These are phyloP conservation scores for Hydrocynus forskahlii DNA, from an alignment of 2,797 vertebrate species.

Conservation along the genomic window DNA sequence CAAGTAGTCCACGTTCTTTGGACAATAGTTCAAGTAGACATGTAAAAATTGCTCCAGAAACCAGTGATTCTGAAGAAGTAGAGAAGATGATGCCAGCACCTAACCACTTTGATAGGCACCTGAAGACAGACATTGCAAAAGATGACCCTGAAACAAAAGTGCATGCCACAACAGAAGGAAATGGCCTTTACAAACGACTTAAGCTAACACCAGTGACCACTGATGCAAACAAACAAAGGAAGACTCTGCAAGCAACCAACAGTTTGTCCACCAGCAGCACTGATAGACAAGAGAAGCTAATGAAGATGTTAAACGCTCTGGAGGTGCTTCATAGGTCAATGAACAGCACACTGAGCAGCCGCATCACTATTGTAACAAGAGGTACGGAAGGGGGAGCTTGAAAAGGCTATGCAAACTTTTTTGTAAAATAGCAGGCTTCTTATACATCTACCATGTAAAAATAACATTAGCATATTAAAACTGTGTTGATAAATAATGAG, in stretches of 20 bases:
- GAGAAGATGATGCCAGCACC: slow-evolving; percentile 8
- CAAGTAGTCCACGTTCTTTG: slow-evolving; percentile 23
- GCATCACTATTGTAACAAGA: slow-evolving; percentile 68
- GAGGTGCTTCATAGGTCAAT: slow-evolving; percentile 70
- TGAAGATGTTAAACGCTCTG: slow-evolving; percentile 74
- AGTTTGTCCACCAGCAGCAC: background rate
- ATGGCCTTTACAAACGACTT: background rate
- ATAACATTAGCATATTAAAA: background rate
- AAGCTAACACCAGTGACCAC: background rate
- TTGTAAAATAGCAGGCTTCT: no score
- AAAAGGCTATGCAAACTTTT: no score
- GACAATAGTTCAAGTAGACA: slow-evolving; percentile 28
- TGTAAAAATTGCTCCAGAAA: slow-evolving; percentile 21
- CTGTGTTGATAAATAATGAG: background rate
- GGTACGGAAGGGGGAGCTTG: slow-evolving; percentile 56
- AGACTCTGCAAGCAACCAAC: background rate
- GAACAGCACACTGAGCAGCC: slow-evolving; percentile 68
- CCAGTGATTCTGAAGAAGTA: slow-evolving; percentile 30
- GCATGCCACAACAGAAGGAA: background rate
- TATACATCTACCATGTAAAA: background rate
- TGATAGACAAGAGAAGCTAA: slow-evolving; percentile 66
- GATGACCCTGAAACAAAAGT: background rate
- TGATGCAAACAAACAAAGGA: slow-evolving; percentile 6
- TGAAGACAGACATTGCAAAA: slow-evolving; percentile 5
- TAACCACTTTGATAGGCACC: background rate